Conservation (phyloP, 2,113 vertebrate species). For the Anolis sagrei region DNA sequence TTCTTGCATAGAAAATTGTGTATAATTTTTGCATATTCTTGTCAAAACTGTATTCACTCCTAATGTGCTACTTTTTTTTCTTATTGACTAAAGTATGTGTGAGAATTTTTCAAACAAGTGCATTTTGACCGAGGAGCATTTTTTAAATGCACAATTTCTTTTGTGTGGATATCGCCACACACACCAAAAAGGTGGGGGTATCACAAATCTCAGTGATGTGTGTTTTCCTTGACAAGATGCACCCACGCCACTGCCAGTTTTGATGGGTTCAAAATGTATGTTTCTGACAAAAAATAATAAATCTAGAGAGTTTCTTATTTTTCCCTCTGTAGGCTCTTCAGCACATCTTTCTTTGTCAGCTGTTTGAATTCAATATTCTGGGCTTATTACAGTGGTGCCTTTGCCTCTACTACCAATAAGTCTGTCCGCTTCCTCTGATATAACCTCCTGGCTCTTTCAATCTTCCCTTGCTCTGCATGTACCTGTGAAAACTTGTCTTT, state of each 20-base stretch:
- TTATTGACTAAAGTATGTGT: neutral
- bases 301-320: neutral
- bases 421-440: accelerated
- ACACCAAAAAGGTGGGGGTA: too few relatives aligned
- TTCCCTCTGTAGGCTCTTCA: neutral
- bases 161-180: neutral
- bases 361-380: neutral
- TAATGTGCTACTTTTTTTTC: too few relatives aligned
- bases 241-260: neutral
- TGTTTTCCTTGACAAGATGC: neutral
- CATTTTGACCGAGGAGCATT: neutral
- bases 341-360: neutral
- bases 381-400: neutral
- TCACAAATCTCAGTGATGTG: neutral
- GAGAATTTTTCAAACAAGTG: neutral
- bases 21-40: neutral
- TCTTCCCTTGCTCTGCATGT: slow-evolving; percentile 5
- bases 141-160: neutral
- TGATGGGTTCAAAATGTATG: neutral
- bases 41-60: too few relatives aligned
- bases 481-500: neutral
- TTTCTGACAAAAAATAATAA: neutral
- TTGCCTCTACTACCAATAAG: neutral
- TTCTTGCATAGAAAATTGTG: neutral
- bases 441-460: neutral